Conservation (phyloP, 2,797 vertebrate species). For the Acrocephalus scirpaceus region DNA sequence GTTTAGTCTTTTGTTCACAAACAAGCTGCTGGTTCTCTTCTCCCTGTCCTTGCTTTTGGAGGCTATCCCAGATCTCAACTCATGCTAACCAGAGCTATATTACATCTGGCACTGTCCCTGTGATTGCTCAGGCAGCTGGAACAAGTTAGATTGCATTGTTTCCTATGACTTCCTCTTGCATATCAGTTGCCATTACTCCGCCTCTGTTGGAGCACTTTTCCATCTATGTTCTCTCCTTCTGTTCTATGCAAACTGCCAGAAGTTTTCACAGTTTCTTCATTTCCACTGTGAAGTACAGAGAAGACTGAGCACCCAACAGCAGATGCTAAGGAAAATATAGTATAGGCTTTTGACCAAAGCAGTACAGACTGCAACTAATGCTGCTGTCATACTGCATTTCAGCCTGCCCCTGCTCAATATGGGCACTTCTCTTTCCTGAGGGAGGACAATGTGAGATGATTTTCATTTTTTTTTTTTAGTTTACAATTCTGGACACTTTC, state of each 20-base stretch:
- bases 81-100: conserved; percentile 54
- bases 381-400: background rate
- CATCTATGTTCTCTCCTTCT: conserved; percentile 43
- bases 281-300: background rate
- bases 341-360: background rate
- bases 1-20: conserved; percentile 67
- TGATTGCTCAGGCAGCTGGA: conserved; percentile 58
- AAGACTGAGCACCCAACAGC: background rate
- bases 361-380: background rate
- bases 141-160: conserved; percentile 71
- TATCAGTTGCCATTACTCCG: conserved; percentile 56
- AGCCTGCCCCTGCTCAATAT: background rate
- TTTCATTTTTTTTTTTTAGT: background rate
- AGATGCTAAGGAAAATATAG: conserved; percentile 5
- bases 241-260: conserved; percentile 34
- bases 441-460: background rate
- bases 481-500: background rate
- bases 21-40: conserved; percentile 65
- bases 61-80: conserved; percentile 39
- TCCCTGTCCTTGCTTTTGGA: conserved; percentile 52
- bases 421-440: background rate
- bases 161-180: conserved; percentile 54
- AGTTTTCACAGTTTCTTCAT: background rate
- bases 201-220: conserved; percentile 28
- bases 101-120: conserved; percentile 66